These are phyloP conservation scores for Conistra vaccinii DNA, from an alignment of 2,888 invertebrate genomes.

Conservation along the genomic window DNA sequence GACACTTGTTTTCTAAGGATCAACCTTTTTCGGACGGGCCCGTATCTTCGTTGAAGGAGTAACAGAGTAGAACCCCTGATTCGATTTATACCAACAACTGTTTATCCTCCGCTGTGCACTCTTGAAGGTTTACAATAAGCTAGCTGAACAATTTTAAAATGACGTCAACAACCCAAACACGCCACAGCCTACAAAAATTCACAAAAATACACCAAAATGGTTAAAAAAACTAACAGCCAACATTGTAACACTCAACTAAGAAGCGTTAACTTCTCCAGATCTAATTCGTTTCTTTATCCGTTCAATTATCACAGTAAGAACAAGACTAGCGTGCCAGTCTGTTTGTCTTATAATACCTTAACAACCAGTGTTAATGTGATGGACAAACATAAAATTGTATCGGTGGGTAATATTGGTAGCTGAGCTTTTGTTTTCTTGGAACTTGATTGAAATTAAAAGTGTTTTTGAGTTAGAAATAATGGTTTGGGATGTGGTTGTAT, in stretches of 20 bases:
- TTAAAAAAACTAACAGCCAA: constrained; percentile 29
- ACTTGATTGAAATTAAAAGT: constrained; percentile 54
- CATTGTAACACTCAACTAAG: constrained; percentile 57
- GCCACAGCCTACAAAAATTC: constrained; percentile 4
- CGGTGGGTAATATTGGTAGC: constrained; percentile 84
- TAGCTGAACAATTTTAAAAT: neutral
- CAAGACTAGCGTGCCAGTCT: constrained; percentile 62
- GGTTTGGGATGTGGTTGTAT: too few species aligned
- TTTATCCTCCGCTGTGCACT: too few species aligned
- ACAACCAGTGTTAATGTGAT: constrained; percentile 73
- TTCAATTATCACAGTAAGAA: constrained; percentile 81
- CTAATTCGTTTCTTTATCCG: constrained; percentile 84
- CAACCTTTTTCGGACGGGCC: too few species aligned
- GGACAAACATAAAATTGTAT: constrained; percentile 78
- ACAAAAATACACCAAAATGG: constrained; percentile 12
- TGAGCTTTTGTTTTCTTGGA: constrained; percentile 75
- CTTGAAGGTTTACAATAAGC: too few species aligned
- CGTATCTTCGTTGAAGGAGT: too few species aligned
- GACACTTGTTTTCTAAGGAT: too few species aligned
- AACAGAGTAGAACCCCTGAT: too few species aligned
- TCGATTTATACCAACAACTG: too few species aligned
- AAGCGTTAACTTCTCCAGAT: constrained; percentile 74
- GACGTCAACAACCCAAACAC: neutral
- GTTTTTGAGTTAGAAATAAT: neutral
- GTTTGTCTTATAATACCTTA: constrained; percentile 76